Evolutionary conservation across 2,888 invertebrate genomes (phyloP), one percentile per base, ranked within the genome.

Genomic region (Dicroscelio sp.): DNA sequence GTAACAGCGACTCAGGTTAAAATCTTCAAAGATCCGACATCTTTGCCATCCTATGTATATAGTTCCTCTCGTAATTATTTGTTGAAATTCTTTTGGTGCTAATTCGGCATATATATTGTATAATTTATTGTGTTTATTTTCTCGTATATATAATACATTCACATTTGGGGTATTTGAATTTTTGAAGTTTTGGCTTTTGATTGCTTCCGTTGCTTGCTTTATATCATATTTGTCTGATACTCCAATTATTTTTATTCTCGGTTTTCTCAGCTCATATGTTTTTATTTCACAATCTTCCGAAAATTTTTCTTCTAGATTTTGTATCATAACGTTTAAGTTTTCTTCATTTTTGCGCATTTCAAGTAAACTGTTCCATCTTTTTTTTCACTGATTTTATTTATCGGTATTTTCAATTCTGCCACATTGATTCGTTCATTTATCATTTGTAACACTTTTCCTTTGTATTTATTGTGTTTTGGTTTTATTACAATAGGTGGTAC

Each of bases 41-140:
- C 60, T 55, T n/a, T 83, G 83, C 83, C 83, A 83, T 1, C 83
- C 83, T 12, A 73, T 35, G 38, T 43, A 83, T n/a, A 65, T 20
- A 48, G 65, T 23, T 65, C 65, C 48, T 14, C 43, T 10, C n/a
- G 4, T 65, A 43, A 65, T 79, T 23, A 80, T 25, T 33, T 25
- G 2, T 8, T 30, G n/a, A 48, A 52, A 80, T 12, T 52, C 20
- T 33, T 67, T 55, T 2, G 80, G 67, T 33, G 43, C 25, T 4
- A 55, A 5, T 25, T 80, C 80, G 2, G 30, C 69, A 35, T 35
- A 80, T 23, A 80, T 67, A 25, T 67, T 80, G 27, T 65, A 33
- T 14, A 35, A 38, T 1, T 58, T 58, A 10, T 20, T 58, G 10
- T 58, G 17, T 58, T 58, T 58, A 23, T 58, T 58, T 58, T n/a